phyloP scores from a whole-genome alignment of 2,888 invertebrate species.

The Pasiphila rectangulata region DNA sequence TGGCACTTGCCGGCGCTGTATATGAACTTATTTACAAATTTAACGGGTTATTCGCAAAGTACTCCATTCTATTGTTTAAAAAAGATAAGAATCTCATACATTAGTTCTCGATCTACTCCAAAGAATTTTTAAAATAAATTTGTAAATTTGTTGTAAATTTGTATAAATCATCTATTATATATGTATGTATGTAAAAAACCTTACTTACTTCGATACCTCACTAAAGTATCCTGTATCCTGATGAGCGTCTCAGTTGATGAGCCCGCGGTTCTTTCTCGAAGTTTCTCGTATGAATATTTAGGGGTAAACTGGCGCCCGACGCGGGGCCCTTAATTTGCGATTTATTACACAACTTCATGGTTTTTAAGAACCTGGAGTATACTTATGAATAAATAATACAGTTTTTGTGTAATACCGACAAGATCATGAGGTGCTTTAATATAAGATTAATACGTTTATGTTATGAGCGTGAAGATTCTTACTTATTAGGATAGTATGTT shows the following conservation, averaged over 20 bases:
- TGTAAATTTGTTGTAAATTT: not conserved
- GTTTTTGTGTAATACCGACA: too few relatives aligned
- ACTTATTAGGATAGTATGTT: too few relatives aligned
- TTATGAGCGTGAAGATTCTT: too few relatives aligned
- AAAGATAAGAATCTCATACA: too few relatives aligned
- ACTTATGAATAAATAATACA: slow-evolving; percentile 1
- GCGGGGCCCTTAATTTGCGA: slow-evolving; percentile 37
- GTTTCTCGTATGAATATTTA: slow-evolving; percentile 68
- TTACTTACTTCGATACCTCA: not conserved
- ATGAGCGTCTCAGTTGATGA: slow-evolving; percentile 66
- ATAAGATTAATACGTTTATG: too few relatives aligned
- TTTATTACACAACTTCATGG: slow-evolving; percentile 26
- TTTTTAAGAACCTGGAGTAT: slow-evolving; percentile 15
- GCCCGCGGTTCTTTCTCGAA: slow-evolving; percentile 51
- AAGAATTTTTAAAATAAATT: too few relatives aligned
- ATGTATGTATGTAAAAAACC: not conserved
- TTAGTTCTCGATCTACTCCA: too few relatives aligned
- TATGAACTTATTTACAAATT: too few relatives aligned
- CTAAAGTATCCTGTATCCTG: slow-evolving; percentile 20
- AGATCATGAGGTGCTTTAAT: too few relatives aligned
- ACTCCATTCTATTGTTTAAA: too few relatives aligned
- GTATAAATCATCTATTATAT: not conserved
- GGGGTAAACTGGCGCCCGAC: slow-evolving; percentile 58
- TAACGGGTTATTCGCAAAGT: too few relatives aligned
- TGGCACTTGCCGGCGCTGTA: too few relatives aligned